Evolutionary conservation across 2,113 vertebrate species (phyloP).

Genomic region (Bostrychus sinensis): DNA sequence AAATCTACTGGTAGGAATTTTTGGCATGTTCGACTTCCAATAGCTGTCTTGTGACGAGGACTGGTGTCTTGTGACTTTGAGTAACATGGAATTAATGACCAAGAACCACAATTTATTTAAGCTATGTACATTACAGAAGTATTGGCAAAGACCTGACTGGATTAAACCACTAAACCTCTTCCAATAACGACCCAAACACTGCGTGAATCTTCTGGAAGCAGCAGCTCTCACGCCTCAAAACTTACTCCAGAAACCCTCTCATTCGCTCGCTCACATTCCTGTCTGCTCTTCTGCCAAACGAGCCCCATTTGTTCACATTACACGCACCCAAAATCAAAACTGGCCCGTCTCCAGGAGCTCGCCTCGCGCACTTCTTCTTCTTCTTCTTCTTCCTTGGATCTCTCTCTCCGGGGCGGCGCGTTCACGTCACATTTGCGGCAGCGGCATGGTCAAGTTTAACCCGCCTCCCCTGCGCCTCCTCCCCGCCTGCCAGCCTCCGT

Average conservation of each 20-base stretch:
- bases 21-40: no score
- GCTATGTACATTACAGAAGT: no score
- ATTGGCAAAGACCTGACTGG: no score
- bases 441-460: conserved; percentile 49
- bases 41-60: no score
- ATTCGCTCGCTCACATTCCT: conserved; percentile 14
- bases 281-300: conserved; percentile 5
- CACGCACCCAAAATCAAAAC: background rate
- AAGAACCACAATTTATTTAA: no score
- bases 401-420: conserved; percentile 44
- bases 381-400: no score
- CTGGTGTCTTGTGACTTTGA: no score
- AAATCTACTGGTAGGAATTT: no score
- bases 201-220: background rate
- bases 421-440: conserved; percentile 30
- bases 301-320: conserved; percentile 36
- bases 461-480: conserved; percentile 1
- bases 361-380: conserved; percentile 28
- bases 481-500: conserved; percentile 1
- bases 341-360: background rate
- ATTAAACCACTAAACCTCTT: no score
- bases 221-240: background rate
- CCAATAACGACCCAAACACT: background rate
- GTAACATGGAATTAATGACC: no score
- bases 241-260: background rate